Conservation (phyloP, 2,797 vertebrate species). For the Pygocentrus nattereri region DNA sequence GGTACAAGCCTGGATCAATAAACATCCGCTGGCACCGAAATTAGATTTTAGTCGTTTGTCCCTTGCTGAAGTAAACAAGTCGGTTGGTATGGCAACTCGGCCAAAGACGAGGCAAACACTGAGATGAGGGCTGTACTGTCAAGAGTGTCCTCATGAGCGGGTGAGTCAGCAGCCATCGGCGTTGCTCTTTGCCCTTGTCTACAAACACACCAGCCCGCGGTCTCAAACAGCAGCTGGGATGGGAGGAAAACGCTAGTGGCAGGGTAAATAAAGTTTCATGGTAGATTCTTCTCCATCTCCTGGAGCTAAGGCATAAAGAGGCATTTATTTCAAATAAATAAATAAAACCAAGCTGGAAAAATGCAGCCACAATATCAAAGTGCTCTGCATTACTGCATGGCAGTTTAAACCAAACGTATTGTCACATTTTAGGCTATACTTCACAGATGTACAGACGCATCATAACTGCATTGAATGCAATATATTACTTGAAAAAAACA, state of each 20-base stretch:
- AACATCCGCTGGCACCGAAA: conserved; percentile 23
- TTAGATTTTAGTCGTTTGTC: neutral
- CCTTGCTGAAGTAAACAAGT: conserved; percentile 41
- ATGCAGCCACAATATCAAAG: neutral
- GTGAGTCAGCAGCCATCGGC: conserved; percentile 31
- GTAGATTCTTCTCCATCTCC: neutral
- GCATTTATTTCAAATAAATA: too few species aligned
- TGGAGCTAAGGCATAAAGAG: neutral
- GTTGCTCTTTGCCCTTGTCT: conserved; percentile 16
- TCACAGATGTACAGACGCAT: too few species aligned
- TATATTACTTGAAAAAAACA: too few species aligned
- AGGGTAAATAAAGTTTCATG: too few species aligned
- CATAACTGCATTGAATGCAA: too few species aligned
- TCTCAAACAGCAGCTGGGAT: neutral
- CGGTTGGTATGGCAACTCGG: conserved; percentile 51
- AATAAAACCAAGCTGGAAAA: neutral
- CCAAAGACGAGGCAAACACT: conserved; percentile 58
- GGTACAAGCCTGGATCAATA: conserved; percentile 50
- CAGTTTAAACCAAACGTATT: too few species aligned
- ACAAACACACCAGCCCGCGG: neutral
- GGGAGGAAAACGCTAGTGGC: neutral
- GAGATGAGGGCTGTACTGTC: conserved; percentile 34
- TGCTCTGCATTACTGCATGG: too few species aligned
- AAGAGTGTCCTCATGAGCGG: conserved; percentile 50
- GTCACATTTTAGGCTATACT: too few species aligned